Evolutionary conservation across 2,113 vertebrate genomes (phyloP).

Genomic region (Camelus dromedarius): DNA sequence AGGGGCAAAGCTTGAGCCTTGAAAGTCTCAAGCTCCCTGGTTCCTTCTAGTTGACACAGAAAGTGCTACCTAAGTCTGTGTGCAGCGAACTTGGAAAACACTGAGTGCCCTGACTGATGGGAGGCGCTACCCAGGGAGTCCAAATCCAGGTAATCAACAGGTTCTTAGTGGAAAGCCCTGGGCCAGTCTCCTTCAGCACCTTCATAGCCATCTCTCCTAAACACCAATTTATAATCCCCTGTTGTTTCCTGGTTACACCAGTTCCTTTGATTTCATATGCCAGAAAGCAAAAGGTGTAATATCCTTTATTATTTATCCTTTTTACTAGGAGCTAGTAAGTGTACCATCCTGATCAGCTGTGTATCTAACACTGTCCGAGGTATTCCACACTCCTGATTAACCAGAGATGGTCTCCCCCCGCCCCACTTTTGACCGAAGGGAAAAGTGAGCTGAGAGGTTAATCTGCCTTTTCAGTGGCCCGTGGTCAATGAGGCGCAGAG

Average conservation of each 20-base stretch:
- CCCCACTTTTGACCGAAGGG: background rate
- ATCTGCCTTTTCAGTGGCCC: background rate
- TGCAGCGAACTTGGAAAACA: conserved; percentile 66
- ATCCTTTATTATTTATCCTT: background rate
- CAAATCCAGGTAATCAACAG: conserved; percentile 24
- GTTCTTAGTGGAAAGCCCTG: background rate
- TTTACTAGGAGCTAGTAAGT: background rate
- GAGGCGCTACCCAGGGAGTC: conserved; percentile 77
- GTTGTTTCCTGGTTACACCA: background rate
- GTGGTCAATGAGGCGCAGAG: background rate
- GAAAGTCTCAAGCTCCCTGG: conserved; percentile 42
- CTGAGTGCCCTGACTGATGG: conserved; percentile 64
- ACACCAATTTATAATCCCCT: background rate
- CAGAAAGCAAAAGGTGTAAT: background rate
- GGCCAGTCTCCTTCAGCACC: background rate
- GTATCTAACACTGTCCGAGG: background rate
- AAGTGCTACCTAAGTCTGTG: conserved; percentile 72
- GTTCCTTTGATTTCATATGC: background rate
- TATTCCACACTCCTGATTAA: background rate
- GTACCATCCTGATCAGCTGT: background rate
- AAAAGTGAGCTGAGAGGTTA: background rate
- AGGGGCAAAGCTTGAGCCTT: conserved; percentile 60
- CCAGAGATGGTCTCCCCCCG: background rate
- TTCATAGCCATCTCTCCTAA: no score
- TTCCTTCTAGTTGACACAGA: conserved; percentile 79